These are phyloP conservation scores for Tanaodytes sp. DNA, from an alignment of 2,888 invertebrate species.

Conservation along the genomic window DNA sequence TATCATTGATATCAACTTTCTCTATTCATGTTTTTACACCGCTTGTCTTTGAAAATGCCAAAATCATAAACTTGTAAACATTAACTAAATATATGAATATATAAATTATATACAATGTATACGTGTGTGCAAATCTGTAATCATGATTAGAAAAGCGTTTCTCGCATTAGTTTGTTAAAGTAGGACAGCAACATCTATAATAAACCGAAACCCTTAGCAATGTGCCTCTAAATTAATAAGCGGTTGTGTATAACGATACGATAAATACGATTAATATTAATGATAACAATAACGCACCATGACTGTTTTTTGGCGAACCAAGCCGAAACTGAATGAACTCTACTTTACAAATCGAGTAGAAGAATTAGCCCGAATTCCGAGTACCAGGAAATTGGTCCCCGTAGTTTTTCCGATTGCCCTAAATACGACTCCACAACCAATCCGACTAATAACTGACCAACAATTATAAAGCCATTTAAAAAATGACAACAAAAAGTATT, in stretches of 20 bases:
- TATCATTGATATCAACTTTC: too few relatives aligned
- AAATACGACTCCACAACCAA: too few relatives aligned
- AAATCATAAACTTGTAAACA: too few relatives aligned
- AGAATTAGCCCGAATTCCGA: conserved; percentile 50
- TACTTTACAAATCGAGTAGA: conserved; percentile 20
- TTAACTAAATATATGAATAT: too few relatives aligned
- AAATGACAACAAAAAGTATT: too few relatives aligned
- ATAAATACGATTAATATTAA: conserved; percentile 61
- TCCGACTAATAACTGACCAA: too few relatives aligned
- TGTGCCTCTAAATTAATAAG: conserved; percentile 73
- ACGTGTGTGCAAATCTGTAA: conserved; percentile 45
- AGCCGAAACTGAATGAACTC: conserved; percentile 33
- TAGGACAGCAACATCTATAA: conserved; percentile 66
- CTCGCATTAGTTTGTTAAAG: conserved; percentile 65
- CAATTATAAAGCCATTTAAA: too few relatives aligned
- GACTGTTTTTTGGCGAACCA: conserved; percentile 44
- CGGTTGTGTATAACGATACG: conserved; percentile 67
- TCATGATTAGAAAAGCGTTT: conserved; percentile 54
- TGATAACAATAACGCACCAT: conserved; percentile 47
- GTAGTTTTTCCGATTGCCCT: too few relatives aligned
- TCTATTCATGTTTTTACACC: too few relatives aligned
- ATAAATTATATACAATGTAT: too few relatives aligned
- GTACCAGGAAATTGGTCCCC: too few relatives aligned
- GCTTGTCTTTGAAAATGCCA: too few relatives aligned
- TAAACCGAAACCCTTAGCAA: conserved; percentile 71